These are phyloP conservation scores for Laothoe populi DNA, from an alignment of 2,888 invertebrate genomes.

Conservation along the genomic window DNA sequence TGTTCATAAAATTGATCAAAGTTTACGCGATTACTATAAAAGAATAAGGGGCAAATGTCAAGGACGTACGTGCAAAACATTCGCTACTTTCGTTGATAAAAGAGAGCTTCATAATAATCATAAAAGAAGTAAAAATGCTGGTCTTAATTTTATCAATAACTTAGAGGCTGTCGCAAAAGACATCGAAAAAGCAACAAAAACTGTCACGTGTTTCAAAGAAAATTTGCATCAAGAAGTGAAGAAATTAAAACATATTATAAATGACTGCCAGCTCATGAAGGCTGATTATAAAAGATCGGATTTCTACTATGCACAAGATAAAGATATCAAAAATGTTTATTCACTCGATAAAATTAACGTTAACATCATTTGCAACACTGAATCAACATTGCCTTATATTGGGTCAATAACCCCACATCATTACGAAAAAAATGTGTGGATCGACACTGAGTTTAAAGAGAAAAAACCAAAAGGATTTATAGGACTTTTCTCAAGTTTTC, in stretches of 20 bases:
- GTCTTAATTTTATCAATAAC: constrained; percentile 36
- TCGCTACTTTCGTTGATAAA: constrained; percentile 60
- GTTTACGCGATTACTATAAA: constrained; percentile 65
- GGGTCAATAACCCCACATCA: too few relatives aligned
- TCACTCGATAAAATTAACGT: constrained; percentile 67
- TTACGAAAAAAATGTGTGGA: background rate
- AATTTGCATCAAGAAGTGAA: constrained; percentile 43
- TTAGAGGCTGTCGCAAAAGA: constrained; percentile 43
- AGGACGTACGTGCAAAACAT: constrained; percentile 60
- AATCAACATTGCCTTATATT: constrained; percentile 28
- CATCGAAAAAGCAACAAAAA: constrained; percentile 43
- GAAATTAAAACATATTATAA: constrained; percentile 40
- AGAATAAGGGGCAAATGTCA: constrained; percentile 67
- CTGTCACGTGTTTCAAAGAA: constrained; percentile 40
- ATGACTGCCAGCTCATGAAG: constrained; percentile 42
- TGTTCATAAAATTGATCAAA: constrained; percentile 62
- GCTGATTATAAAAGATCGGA: constrained; percentile 36
- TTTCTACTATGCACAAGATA: constrained; percentile 28
- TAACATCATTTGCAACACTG: constrained; percentile 63
- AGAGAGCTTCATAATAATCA: constrained; percentile 40
- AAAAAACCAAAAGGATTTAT: constrained; percentile 42
- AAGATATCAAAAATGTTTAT: constrained; percentile 50
- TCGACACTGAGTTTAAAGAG: constrained; percentile 17
- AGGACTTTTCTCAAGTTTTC: constrained; percentile 40
- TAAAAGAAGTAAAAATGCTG: constrained; percentile 33